Base-by-base conservation (phyloP, 2,888 invertebrate species). In the Cheilosia scutellata region DNA sequence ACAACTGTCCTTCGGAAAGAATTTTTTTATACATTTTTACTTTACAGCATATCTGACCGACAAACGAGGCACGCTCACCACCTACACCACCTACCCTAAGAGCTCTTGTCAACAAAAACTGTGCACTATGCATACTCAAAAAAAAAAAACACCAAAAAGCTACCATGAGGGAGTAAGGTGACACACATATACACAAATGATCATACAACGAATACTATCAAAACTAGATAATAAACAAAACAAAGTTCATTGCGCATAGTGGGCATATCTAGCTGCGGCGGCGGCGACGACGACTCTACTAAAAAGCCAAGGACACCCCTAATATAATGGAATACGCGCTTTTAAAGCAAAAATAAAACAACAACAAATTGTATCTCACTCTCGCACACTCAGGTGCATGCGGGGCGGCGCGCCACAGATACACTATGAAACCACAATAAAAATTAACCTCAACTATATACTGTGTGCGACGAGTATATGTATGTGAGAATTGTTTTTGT, bases 301-400 rank as follows among this genome's bases (percentile, higher is more conserved):
- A 83, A 83, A 74, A 86, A 82, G 82, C 82, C 82, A 86, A 86
- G 86, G 86, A 86, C 86, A 86, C 68, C 71, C 80, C 76, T 82
- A 80, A 86, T 66, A 86, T 82, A 77, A 76, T 84, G 63, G 63
- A 31, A 79, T 63, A 58, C 63, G 57, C 76, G 57, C 68, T 74
- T 72, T 31, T n/a, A 27, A 33, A 25, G 20, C 42, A n/a, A 7
- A 6, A 44, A 47, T 3, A n/a, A n/a, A 2, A 4, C 7, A 25
- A 44, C 7, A n/a, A 4, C 4, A 49, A 4, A 51, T 20, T 42
- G 9, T 77, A 51, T 51, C 82, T 86, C 86, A 55, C 76, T 71
- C 80, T 29, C 42, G 62, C 55, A 40, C 65, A 84, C 65, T 55
- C 37, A 42, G 37, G 40, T 55, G 55, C 63, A 47, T 57, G 13